Evolutionary conservation across 2,888 invertebrate species (phyloP).

Genomic region (Apodemia mormo): DNA sequence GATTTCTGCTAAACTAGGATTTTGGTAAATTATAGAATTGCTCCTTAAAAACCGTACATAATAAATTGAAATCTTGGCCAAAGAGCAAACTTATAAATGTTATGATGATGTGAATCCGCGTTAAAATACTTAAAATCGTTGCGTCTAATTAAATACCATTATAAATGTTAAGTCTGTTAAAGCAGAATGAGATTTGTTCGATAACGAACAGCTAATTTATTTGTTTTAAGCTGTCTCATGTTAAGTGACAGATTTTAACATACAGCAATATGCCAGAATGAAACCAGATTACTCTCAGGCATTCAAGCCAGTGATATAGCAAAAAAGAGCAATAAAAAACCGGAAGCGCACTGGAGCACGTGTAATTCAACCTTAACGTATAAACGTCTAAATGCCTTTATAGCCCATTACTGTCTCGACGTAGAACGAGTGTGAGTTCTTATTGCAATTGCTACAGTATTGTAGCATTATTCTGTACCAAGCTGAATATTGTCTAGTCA

Average conservation of each 20-base stretch:
- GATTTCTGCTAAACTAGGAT: too few relatives aligned
- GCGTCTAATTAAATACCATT: not conserved
- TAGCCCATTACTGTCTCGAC: conserved; percentile 26
- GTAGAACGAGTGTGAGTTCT: conserved; percentile 29
- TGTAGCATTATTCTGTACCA: conserved; percentile 11
- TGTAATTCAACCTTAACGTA: conserved; percentile 34
- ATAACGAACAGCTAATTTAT: conserved; percentile 23
- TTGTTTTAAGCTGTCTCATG: conserved; percentile 29
- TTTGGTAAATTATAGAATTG: too few relatives aligned
- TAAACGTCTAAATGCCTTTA: conserved; percentile 31
- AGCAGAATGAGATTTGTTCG: not conserved
- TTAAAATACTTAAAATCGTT: not conserved
- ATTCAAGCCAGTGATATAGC: conserved; percentile 23
- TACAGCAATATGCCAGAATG: conserved; percentile 25
- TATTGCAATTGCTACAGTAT: conserved; percentile 25
- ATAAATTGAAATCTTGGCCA: too few relatives aligned
- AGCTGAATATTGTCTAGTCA: conserved; percentile 15
- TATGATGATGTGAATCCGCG: not conserved
- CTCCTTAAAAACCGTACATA: too few relatives aligned
- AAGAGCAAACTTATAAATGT: too few relatives aligned
- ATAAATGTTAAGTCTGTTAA: conserved; percentile 2
- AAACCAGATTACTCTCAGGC: conserved; percentile 25
- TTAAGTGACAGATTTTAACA: conserved; percentile 33
- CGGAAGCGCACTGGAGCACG: conserved; percentile 30
- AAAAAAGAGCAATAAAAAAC: conserved; percentile 30